Percentiles rank a stretch among this genome's conserved stretches.
These are phyloP conservation scores for Pseudocheirus occidentalis DNA, from an alignment of 2,797 vertebrate genomes.

Conservation along the genomic window DNA sequence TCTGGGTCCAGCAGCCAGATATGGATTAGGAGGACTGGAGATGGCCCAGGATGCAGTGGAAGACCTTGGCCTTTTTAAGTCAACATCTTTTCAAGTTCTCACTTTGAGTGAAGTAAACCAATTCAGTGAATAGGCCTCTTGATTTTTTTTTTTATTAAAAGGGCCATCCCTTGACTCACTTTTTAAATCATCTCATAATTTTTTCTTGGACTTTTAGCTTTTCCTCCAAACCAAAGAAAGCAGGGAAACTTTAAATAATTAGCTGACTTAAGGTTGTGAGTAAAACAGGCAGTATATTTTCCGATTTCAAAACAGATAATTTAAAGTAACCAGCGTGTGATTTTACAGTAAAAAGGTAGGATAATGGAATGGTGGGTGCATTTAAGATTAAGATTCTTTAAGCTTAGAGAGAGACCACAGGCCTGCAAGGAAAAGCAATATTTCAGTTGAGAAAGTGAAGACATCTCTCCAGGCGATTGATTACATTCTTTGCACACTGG, in stretches of 20 bases:
- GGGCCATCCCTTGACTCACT: too few species aligned
- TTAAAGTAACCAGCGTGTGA: conserved; percentile 28
- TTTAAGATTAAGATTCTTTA: background rate
- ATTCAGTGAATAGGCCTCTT: too few species aligned
- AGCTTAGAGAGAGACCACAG: background rate
- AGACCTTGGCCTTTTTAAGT: too few species aligned
- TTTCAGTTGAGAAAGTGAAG: conserved; percentile 18
- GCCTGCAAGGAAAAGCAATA: background rate
- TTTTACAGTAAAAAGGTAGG: conserved; percentile 39
- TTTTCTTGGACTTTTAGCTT: background rate
- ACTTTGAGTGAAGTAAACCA: too few species aligned
- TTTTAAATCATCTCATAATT: background rate
- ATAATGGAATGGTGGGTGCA: conserved; percentile 12
- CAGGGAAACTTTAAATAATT: conserved; percentile 28
- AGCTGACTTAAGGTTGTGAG: background rate
- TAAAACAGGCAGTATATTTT: background rate
- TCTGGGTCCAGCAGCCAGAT: too few species aligned
- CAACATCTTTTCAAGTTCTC: too few species aligned
- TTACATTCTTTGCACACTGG: background rate
- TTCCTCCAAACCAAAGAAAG: conserved; percentile 21
- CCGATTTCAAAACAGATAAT: conserved; percentile 1
- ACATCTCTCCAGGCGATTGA: background rate
- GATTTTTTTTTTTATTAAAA: too few species aligned
- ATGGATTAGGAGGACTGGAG: too few species aligned
- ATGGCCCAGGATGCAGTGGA: too few species aligned